Conservation (phyloP, 2,797 vertebrate genomes). For the Xenops minutus region DNA sequence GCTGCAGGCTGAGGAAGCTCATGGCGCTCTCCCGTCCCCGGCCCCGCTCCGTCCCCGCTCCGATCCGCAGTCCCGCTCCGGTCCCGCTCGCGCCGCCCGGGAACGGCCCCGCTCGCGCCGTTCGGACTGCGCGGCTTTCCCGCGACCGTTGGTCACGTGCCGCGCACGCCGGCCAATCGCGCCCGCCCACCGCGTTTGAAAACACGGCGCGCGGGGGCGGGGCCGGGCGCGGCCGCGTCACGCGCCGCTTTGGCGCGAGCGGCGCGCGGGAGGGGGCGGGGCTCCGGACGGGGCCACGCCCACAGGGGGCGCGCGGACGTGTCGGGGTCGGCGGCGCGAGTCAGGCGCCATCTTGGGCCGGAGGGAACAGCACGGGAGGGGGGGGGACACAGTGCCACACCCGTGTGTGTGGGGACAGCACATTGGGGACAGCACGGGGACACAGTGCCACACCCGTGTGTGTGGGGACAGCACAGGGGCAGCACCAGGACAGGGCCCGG, state of each 20-base stretch:
- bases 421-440: no score
- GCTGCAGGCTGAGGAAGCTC: constrained; percentile 73
- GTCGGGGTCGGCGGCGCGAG: neutral
- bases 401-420: no score
- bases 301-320: neutral
- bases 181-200: constrained; percentile 69
- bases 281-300: no score
- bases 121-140: constrained; percentile 83
- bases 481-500: neutral
- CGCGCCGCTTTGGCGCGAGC: constrained; percentile 76
- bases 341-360: neutral
- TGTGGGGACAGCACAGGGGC: no score
- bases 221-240: neutral
- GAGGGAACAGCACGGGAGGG: no score
- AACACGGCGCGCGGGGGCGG: constrained; percentile 40
- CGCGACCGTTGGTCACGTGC: constrained; percentile 95
- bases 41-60: no score
- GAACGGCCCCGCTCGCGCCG: neutral
- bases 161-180: constrained; percentile 74
- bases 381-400: no score
- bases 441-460: no score
- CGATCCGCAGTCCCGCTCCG: no score
- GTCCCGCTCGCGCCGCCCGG: neutral
- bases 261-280: neutral
- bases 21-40: neutral